Evolutionary conservation across 1,140 invertebrate genomes (phyloP).

Genomic region (Hyles euphorbiae): DNA sequence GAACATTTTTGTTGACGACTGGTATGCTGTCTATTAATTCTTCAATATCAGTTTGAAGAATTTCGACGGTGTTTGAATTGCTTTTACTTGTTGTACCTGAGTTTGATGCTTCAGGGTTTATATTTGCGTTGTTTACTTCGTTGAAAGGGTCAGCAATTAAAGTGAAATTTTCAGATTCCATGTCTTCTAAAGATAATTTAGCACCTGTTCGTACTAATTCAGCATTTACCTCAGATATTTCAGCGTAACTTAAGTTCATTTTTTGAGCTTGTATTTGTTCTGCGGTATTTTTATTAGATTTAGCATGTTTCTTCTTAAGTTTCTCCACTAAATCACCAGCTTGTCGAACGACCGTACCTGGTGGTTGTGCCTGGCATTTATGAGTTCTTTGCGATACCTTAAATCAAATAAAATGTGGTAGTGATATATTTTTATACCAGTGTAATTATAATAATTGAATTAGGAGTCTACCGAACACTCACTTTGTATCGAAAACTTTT

Average conservation of each 20-base stretch:
- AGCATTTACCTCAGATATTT: constrained; percentile 61
- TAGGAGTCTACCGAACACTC: constrained; percentile 12
- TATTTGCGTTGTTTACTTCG: constrained; percentile 7
- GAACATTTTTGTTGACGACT: constrained; percentile 54
- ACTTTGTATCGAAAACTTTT: constrained; percentile 92
- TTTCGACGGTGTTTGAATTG: constrained; percentile 24
- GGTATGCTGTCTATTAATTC: constrained; percentile 52
- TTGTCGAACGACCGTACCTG: constrained; percentile 74
- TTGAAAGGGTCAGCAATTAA: constrained; percentile 47
- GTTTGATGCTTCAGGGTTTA: neutral
- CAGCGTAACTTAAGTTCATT: constrained; percentile 27
- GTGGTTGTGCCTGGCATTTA: constrained; percentile 81
- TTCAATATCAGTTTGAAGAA: constrained; percentile 39
- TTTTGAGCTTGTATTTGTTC: constrained; percentile 14
- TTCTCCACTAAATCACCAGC: constrained; percentile 71
- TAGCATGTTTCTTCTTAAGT: constrained; percentile 52
- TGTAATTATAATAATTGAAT: too few species aligned
- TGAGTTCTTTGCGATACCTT: constrained; percentile 87
- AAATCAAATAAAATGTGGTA: constrained; percentile 1
- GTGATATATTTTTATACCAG: neutral
- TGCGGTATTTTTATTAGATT: constrained; percentile 10
- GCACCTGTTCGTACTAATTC: constrained; percentile 61
- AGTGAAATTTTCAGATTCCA: constrained; percentile 62
- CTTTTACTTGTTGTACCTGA: neutral
- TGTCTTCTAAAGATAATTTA: constrained; percentile 64